Evolutionary conservation across 1,140 invertebrate genomes (phyloP).

Genomic region (Meloidogyne floridensis): DNA sequence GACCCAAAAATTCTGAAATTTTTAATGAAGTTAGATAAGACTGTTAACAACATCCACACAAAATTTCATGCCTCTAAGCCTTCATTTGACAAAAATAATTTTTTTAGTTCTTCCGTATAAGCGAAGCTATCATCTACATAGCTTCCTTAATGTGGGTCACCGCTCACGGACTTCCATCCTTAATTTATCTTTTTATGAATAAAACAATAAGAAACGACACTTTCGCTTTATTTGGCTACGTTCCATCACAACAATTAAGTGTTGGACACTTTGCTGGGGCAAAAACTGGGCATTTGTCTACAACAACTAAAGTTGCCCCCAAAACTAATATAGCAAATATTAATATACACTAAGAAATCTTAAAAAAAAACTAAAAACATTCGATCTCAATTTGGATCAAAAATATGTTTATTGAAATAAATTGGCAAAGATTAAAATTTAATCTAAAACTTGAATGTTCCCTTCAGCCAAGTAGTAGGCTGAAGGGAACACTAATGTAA

Average conservation of each 20-base stretch:
- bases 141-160: constrained; percentile 26
- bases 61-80: neutral
- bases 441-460: neutral
- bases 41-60: neutral
- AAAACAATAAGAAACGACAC: constrained; percentile 28
- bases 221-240: constrained; percentile 8
- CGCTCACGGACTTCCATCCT: constrained; percentile 29
- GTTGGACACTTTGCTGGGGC: neutral
- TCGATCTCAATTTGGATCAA: too few species aligned
- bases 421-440: too few species aligned
- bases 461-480: neutral
- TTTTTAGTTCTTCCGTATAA: constrained; percentile 28
- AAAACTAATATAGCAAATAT: neutral
- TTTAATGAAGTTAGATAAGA: neutral
- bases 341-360: neutral
- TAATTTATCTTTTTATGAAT: constrained; percentile 34
- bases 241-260: neutral
- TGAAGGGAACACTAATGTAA: neutral
- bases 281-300: neutral
- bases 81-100: neutral
- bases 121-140: constrained; percentile 11
- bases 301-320: neutral
- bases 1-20: neutral
- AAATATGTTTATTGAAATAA: too few species aligned
- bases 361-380: neutral